phyloP scores from a whole-genome alignment of 2,888 invertebrate genomes.

The Kryphioiulus occultus region DNA sequence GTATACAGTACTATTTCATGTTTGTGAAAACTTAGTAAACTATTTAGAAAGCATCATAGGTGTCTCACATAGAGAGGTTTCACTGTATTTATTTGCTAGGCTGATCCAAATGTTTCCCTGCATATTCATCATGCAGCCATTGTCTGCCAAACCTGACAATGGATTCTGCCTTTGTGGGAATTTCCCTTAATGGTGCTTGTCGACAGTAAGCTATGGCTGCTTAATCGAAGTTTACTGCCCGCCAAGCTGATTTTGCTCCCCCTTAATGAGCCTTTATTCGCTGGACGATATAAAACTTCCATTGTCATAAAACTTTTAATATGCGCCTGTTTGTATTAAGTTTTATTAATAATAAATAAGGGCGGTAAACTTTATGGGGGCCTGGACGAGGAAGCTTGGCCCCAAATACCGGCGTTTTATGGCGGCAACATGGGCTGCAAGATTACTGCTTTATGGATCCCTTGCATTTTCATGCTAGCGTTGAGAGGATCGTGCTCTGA shows the following conservation, averaged over 20 bases:
- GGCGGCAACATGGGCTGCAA: neutral
- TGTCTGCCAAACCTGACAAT: neutral
- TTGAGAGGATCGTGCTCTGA: neutral
- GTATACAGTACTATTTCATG: no score
- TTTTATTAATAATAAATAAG: conserved; percentile 40
- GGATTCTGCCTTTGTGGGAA: neutral
- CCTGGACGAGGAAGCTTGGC: neutral
- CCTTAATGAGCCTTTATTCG: conserved; percentile 28
- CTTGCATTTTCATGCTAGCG: neutral
- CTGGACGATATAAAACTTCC: neutral
- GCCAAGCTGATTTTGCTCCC: neutral
- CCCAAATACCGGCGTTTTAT: neutral
- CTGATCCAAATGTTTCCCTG: no score
- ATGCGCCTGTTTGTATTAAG: conserved; percentile 39
- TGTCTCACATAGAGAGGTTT: no score
- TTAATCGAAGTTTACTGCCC: conserved; percentile 29
- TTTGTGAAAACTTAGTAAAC: no score
- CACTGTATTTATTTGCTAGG: no score
- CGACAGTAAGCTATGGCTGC: neutral
- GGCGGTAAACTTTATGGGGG: conserved; percentile 24
- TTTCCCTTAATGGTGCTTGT: neutral
- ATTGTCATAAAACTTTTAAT: conserved; percentile 35
- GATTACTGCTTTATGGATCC: conserved; percentile 36
- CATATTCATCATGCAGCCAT: neutral
- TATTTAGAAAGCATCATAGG: no score